Conservation (phyloP, 2,113 vertebrate species). For the Caracal caracal region DNA sequence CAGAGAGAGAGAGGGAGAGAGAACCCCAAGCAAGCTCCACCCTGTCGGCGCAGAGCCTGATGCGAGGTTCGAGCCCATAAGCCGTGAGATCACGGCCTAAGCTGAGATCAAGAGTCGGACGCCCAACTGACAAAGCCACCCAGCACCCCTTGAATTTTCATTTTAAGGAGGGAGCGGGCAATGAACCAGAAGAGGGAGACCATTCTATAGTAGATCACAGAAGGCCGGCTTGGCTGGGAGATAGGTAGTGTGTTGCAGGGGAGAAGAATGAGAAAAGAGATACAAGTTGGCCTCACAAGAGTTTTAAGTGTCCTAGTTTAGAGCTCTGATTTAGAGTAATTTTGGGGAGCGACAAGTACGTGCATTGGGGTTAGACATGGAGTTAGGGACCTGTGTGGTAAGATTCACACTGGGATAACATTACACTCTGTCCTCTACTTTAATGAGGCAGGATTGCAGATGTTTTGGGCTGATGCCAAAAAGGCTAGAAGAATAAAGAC, state of each 20-base stretch:
- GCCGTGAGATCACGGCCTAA: no score
- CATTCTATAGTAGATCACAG: neutral
- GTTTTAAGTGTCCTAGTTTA: neutral
- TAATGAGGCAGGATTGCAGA: slow-evolving; percentile 87
- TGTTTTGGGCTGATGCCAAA: slow-evolving; percentile 88
- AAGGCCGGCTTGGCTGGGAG: neutral
- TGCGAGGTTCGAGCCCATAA: no score
- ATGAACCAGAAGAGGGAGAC: neutral
- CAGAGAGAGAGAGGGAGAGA: no score
- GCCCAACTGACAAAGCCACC: no score
- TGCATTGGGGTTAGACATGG: neutral
- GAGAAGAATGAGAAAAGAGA: neutral
- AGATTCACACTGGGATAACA: slow-evolving; percentile 59
- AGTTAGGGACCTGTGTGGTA: neutral
- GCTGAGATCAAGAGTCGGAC: no score
- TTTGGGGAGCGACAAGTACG: neutral
- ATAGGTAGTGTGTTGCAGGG: neutral
- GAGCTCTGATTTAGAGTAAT: neutral
- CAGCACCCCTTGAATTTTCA: no score
- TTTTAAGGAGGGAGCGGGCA: neutral
- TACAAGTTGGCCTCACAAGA: neutral
- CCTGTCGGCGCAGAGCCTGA: no score
- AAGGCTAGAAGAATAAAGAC: slow-evolving; percentile 87
- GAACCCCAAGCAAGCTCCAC: no score
- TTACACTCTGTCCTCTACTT: slow-evolving; percentile 51